These are phyloP conservation scores for Carterocephalus palaemon DNA, from an alignment of 2,888 invertebrate species.

Conservation along the genomic window DNA sequence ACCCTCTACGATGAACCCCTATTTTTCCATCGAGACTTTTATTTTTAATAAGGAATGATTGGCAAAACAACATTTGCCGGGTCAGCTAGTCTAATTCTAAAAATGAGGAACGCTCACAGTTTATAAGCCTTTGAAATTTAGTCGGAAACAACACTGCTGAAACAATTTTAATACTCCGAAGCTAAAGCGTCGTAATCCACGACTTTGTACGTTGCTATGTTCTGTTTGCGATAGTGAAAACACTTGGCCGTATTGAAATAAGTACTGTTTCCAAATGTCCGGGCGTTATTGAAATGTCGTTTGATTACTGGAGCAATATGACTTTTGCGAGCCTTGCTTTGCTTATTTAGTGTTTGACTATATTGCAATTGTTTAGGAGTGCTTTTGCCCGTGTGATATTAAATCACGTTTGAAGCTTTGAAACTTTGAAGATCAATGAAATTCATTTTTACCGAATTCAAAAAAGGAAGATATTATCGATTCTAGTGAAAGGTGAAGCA, in stretches of 20 bases:
- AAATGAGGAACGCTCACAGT: slow-evolving; percentile 22
- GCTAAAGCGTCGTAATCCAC: slow-evolving; percentile 25
- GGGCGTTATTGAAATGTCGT: slow-evolving; percentile 21
- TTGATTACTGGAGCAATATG: slow-evolving; percentile 16
- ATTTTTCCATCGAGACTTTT: too few relatives aligned
- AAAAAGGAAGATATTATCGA: too few relatives aligned
- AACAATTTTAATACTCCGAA: slow-evolving; percentile 35
- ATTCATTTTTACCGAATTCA: too few relatives aligned
- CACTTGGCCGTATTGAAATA: slow-evolving; percentile 19
- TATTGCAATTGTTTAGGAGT: slow-evolving; percentile 19
- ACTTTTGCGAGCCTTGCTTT: slow-evolving; percentile 18
- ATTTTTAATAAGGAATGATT: too few relatives aligned
- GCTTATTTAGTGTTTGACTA: slow-evolving; percentile 24
- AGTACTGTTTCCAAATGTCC: slow-evolving; percentile 13
- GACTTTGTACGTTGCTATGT: slow-evolving; percentile 23
- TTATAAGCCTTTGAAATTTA: slow-evolving; percentile 34
- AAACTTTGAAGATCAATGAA: too few relatives aligned
- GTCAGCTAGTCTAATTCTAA: too few relatives aligned
- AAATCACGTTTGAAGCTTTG: slow-evolving; percentile 1
- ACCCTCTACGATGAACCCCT: too few relatives aligned
- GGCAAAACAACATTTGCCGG: too few relatives aligned
- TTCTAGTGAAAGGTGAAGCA: too few relatives aligned
- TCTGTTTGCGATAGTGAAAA: slow-evolving; percentile 16
- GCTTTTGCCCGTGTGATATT: slow-evolving; percentile 10
- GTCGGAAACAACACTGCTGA: slow-evolving; percentile 33